Base-by-base conservation (phyloP, 1,140 invertebrate genomes). In the Drosophila virilis region DNA sequence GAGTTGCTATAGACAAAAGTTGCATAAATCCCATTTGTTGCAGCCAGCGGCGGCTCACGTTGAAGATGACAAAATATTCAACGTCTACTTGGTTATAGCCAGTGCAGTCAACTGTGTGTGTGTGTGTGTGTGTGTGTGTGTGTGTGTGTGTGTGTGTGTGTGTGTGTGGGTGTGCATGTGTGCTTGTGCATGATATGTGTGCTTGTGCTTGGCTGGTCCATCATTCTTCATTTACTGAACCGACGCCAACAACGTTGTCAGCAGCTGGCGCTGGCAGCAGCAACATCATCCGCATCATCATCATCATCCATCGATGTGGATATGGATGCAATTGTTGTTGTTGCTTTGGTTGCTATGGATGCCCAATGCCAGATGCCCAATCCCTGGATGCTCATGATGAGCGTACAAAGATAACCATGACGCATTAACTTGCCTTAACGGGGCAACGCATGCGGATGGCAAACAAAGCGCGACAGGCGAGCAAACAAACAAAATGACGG, bases 221-320 rank as follows among this genome's bases (percentile, higher is more conserved):
- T 89, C 84, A 89, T 90, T 89, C 84, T 89, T 89, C 84, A 89
- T 89, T 89, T 89, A 84, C 74, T 89, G 84, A 77, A 73, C 80
- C 85, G 64, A 89, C 84, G 84, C 68, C 55, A 83, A 67, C 52
- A 70, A 74, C 69, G 72, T 69, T 82, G 82, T 88, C 82, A 86
- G 83, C 83, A 88, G 83, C 83, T 88, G 72, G 75, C 75, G 51
- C 58, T 72, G 55, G 70, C 74, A 61, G 43, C 62, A 65, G 17
- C 60, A 37, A 43, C 71, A 78, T 58, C 70, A 74, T 67, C 79
- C 55, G 60, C 61, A 40, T 84, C 32, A 6, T 28, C 35, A 61
- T 48, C 60, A 65, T 60, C 74, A 73, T 67, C 72, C 61, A 78
- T 85, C 82, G 83, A 88, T 85, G 82, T 78, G 78, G 61, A 67